Percentiles rank a stretch among this genome's conserved stretches.
These are phyloP conservation scores for Marmota monax DNA, from an alignment of 2,113 vertebrate genomes.

Conservation along the genomic window DNA sequence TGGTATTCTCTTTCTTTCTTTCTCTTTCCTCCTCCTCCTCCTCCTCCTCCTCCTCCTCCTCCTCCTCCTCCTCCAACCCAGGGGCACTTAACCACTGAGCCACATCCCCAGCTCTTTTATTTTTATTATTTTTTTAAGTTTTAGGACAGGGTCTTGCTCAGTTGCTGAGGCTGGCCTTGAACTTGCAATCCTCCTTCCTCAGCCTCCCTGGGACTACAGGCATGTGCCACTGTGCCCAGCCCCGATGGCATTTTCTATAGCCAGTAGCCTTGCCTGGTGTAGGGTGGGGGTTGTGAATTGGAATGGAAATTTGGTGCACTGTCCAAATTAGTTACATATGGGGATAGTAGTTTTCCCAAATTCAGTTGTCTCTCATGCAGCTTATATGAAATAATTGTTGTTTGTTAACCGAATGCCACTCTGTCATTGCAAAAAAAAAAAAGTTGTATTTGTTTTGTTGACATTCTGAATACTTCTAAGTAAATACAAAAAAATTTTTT, in stretches of 20 bases:
- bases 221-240: too few relatives aligned
- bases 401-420: conserved; percentile 86
- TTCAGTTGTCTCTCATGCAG: not conserved
- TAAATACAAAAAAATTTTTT: conserved; percentile 92
- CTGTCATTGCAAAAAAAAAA: conserved; percentile 95
- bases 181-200: too few relatives aligned
- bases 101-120: too few relatives aligned
- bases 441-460: conserved; percentile 96
- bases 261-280: conserved; percentile 95
- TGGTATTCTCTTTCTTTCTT: conserved; percentile 87
- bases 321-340: conserved; percentile 93
- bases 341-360: conserved; percentile 88
- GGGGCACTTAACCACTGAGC: too few relatives aligned
- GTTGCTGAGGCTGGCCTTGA: too few relatives aligned
- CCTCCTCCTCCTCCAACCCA: too few relatives aligned
- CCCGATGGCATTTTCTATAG: conserved; percentile 93
- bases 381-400: not conserved
- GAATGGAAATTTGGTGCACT: conserved; percentile 92
- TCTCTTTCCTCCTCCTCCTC: too few relatives aligned
- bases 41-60: too few relatives aligned
- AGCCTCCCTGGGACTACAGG: too few relatives aligned
- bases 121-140: too few relatives aligned
- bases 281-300: conserved; percentile 92
- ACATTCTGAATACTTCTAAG: conserved; percentile 98
- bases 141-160: too few relatives aligned